Percentiles rank a stretch among this genome's conserved stretches.
These are phyloP conservation scores for Panurus biarmicus DNA, from an alignment of 2,113 vertebrate species.

Conservation along the genomic window DNA sequence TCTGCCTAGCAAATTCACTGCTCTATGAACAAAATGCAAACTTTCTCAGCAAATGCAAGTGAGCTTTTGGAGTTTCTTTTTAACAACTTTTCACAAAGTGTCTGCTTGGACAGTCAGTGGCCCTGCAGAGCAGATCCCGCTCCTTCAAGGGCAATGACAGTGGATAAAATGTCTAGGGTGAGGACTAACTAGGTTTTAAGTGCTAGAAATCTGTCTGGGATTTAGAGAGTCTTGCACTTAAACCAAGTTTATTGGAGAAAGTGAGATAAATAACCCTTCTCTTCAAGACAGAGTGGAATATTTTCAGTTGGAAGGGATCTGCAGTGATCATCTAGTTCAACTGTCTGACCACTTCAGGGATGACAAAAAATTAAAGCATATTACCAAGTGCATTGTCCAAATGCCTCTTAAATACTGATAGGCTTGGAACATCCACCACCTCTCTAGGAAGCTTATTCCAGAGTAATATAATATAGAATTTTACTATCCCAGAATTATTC, in stretches of 20 bases:
- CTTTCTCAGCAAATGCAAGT: neutral
- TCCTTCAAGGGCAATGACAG: neutral
- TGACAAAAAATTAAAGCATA: neutral
- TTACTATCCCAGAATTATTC: neutral
- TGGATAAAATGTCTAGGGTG: neutral
- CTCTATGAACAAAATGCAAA: slow-evolving; percentile 33
- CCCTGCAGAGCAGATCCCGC: neutral
- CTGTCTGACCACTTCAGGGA: neutral
- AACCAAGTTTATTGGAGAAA: neutral
- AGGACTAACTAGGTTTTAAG: neutral
- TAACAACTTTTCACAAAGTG: neutral
- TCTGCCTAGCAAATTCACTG: slow-evolving; percentile 35
- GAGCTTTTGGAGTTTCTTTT: slow-evolving; percentile 24
- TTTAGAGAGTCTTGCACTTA: neutral
- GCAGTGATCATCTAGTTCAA: too few relatives aligned
- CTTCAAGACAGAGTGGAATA: neutral
- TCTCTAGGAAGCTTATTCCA: neutral
- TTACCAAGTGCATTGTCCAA: neutral
- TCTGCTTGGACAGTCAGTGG: neutral
- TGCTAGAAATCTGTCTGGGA: neutral
- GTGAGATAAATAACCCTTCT: neutral
- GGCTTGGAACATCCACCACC: neutral
- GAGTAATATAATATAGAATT: neutral
- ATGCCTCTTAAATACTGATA: neutral
- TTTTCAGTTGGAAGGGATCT: neutral